Conservation (phyloP, 2,797 vertebrate species). For the Pristis pectinata region DNA sequence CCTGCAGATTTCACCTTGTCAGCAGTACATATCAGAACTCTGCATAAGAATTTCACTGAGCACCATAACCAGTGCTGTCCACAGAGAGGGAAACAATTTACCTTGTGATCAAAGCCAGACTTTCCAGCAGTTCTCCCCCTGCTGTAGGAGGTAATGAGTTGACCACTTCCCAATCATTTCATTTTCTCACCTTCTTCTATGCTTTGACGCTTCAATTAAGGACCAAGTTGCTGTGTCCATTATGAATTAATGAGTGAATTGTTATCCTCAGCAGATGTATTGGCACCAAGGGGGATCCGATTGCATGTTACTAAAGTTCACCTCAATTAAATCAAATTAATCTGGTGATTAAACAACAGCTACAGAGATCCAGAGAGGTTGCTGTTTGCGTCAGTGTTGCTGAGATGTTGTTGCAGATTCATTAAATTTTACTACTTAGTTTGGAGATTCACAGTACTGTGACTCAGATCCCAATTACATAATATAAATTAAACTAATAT, state of each 20-base stretch:
- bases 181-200: neutral
- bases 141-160: neutral
- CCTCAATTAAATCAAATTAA: neutral
- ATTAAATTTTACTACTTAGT: neutral
- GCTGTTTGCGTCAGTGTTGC: neutral
- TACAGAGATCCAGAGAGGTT: neutral
- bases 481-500: neutral
- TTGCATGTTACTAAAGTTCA: slow-evolving; percentile 12
- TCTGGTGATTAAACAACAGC: neutral
- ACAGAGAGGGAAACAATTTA: neutral
- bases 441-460: neutral
- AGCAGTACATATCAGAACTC: neutral
- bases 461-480: neutral
- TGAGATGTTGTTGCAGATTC: neutral
- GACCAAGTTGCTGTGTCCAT: neutral
- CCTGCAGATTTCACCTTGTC: neutral
- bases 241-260: slow-evolving; percentile 29
- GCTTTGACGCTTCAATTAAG: neutral
- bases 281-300: neutral
- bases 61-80: neutral
- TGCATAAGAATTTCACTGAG: neutral
- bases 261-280: neutral
- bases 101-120: no score
- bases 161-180: neutral
- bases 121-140: neutral